Base-by-base conservation (phyloP, 2,797 vertebrate genomes). In the Rhinella marina region DNA sequence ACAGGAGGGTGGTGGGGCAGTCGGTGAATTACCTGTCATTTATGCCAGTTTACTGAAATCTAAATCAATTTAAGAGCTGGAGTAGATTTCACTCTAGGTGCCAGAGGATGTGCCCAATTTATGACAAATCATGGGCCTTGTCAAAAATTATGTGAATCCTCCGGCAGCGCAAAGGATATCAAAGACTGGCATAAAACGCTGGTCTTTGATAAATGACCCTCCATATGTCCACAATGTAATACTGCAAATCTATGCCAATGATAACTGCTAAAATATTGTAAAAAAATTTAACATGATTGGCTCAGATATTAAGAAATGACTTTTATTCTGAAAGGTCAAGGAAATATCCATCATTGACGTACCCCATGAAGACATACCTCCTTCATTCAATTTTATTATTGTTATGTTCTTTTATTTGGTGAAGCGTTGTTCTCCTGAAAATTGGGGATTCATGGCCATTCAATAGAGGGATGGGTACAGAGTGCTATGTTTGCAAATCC, bases 401-500 rank as follows among this genome's bases (percentile, higher is more conserved):
- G 1, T 72, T 12, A 21, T 21, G 48, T 73, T 73, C n/a, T 50
- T 50, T 76, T 50, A 2, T 56, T 27, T 79, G 54, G 54, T 16
- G 12, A 48, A 7, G 10, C 59, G 29, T n/a, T 21, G 32, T 80
- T 57, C 29, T 12, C 16, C 17, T 61, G 27, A 41, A 81, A 62
- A 25, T 16, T 1, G 62, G 52, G 83, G 21, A 25, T 64, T 50
- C 14, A n/a, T 50, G 27, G 48, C 64, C 62, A 81, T 57, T 86
- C 14, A 86, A 73, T 57, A 83, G 54, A 79, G 17, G 50, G 41
- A 77, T 29, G 52, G 82, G 73, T 7, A 73, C 57, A 57, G 72
- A 89, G 80, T 89, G 88, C 88, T 61, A 84, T 3, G 85, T 89
- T 86, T 83, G 88, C 88, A 89, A 82, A 83, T 86, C 80, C 72